Evolutionary conservation across 2,797 vertebrate genomes (phyloP).

Genomic region (Synaphobranchus kaupii): DNA sequence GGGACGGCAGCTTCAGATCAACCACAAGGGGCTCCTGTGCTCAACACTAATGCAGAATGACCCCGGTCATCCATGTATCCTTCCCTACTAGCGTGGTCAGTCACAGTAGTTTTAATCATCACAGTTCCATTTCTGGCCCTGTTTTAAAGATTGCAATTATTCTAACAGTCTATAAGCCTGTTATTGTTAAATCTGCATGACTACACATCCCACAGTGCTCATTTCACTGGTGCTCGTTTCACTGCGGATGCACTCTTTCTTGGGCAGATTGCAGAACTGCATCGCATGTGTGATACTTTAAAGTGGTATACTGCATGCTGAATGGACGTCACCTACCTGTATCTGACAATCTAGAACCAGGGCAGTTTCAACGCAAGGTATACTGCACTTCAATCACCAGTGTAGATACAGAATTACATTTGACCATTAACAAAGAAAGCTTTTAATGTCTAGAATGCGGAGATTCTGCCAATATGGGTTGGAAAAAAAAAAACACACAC

Average conservation of each 20-base stretch:
- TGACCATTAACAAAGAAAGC: not conserved
- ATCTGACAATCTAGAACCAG: not conserved
- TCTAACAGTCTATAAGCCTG: not conserved
- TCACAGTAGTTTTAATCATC: not conserved
- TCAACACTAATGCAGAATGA: not conserved
- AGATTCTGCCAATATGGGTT: not conserved
- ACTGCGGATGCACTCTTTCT: not conserved
- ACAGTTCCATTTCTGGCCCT: not conserved
- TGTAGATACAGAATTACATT: not conserved
- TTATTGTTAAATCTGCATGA: not conserved
- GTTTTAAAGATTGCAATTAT: not conserved
- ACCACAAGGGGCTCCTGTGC: not conserved
- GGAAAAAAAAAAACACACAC: not conserved
- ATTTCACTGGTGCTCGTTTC: not conserved
- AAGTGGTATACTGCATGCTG: not conserved
- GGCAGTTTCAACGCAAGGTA: not conserved
- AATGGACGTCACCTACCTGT: not conserved
- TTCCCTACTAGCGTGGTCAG: not conserved
- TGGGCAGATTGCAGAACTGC: not conserved
- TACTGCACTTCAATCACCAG: not conserved
- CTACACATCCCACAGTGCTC: not conserved
- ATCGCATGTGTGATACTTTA: not conserved
- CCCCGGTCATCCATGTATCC: not conserved
- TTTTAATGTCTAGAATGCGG: not conserved
- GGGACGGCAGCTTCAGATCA: not conserved